Evolutionary conservation across 2,113 vertebrate species (phyloP).

Genomic region (Protobothrops mucrosquamatus): DNA sequence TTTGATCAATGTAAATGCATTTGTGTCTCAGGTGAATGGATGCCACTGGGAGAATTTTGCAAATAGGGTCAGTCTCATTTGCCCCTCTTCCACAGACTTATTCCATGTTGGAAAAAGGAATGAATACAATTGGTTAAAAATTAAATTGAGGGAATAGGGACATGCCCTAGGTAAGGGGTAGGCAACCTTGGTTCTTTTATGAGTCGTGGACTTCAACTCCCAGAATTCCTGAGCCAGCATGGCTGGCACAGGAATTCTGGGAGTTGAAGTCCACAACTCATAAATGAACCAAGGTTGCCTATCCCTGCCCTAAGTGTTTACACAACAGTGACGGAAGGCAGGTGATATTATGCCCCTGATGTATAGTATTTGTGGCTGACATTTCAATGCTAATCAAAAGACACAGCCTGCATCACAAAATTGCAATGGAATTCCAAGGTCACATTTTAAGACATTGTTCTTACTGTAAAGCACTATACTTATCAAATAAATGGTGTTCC

Average conservation of each 20-base stretch:
- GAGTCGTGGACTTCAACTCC: no score
- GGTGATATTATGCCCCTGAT: background rate
- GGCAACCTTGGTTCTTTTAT: no score
- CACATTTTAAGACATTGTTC: background rate
- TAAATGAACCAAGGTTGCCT: no score
- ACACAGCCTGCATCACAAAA: background rate
- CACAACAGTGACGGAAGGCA: background rate
- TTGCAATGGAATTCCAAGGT: background rate
- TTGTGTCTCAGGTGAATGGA: background rate
- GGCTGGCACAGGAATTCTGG: no score
- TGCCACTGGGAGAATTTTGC: background rate
- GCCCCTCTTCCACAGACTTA: background rate
- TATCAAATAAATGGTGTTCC: background rate
- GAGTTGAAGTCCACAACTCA: no score
- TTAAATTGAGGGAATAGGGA: background rate
- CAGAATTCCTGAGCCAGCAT: no score
- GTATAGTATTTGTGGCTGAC: background rate
- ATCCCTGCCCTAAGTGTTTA: background rate
- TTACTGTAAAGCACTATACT: background rate
- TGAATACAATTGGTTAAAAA: background rate
- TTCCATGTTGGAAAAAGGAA: background rate
- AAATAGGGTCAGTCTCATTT: background rate
- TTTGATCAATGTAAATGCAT: background rate
- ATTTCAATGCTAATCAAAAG: background rate
- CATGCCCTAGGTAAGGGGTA: background rate